Conservation (phyloP, 23 tunicate genomes). For the Styela clava region DNA sequence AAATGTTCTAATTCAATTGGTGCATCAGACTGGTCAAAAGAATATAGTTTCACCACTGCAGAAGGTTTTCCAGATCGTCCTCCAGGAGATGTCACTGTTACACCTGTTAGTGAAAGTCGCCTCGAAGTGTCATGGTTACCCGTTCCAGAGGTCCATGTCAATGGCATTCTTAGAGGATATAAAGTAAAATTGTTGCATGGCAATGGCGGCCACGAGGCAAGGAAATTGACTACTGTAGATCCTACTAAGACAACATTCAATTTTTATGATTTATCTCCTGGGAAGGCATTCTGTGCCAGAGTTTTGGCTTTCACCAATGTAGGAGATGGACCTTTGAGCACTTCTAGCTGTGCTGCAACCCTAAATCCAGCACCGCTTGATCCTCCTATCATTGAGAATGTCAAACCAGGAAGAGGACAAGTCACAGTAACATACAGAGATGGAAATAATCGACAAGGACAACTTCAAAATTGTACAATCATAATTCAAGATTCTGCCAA, state of each 20-base stretch:
- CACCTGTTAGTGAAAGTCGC: not conserved
- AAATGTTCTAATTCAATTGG: slow-evolving; percentile 15
- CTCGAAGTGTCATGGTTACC: slow-evolving; percentile 6
- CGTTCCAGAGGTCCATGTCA: not conserved
- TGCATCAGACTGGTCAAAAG: not conserved
- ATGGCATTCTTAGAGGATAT: slow-evolving; percentile 1
- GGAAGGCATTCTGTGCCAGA: not conserved
- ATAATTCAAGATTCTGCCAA: not conserved
- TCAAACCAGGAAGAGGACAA: not conserved
- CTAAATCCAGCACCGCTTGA: not conserved
- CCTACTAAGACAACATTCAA: not conserved
- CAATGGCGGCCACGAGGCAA: not conserved
- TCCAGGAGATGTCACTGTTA: not conserved
- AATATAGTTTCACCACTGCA: not conserved
- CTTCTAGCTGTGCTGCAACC: too few species aligned
- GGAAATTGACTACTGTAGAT: not conserved
- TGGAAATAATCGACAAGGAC: not conserved
- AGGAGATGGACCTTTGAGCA: slow-evolving; percentile 4
- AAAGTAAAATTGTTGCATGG: not conserved
- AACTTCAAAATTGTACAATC: not conserved
- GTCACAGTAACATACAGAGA: not conserved
- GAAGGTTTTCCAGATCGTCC: slow-evolving; percentile 7
- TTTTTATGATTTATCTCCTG: not conserved
- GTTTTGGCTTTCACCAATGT: not conserved
- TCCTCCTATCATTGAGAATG: slow-evolving; percentile 6